Evolutionary conservation across 2,797 vertebrate genomes (phyloP).

Genomic region (Phoeniculus purpureus): DNA sequence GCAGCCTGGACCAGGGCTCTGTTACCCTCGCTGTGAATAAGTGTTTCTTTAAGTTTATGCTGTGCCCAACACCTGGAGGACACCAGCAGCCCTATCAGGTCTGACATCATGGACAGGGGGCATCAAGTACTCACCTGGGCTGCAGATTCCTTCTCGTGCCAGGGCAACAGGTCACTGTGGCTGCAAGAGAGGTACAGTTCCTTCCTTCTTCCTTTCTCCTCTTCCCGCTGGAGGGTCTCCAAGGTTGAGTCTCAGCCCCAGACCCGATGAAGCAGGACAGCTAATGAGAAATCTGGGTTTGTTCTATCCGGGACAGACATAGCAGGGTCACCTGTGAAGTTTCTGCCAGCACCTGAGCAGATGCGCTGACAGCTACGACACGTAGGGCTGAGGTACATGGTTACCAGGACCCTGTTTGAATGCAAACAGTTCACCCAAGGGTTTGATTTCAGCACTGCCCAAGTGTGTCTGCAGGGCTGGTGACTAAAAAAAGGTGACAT

Average conservation of each 20-base stretch:
- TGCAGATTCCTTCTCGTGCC: not conserved
- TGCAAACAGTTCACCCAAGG: not conserved
- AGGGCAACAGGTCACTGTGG: not conserved
- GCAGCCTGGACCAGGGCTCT: too few species aligned
- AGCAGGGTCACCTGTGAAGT: not conserved
- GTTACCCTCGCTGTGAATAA: too few species aligned
- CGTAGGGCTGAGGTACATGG: fast-evolving
- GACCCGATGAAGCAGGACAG: not conserved
- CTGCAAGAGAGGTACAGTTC: not conserved
- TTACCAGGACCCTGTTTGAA: not conserved
- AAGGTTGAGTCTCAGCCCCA: not conserved
- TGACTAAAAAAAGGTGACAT: not conserved
- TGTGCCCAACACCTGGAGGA: not conserved
- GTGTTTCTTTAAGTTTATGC: not conserved
- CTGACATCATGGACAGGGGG: not conserved
- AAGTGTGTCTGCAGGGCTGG: not conserved
- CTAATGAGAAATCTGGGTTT: not conserved
- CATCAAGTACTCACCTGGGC: not conserved
- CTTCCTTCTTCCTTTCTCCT: not conserved
- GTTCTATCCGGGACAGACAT: not conserved
- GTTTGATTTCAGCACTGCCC: not conserved
- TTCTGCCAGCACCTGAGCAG: not conserved
- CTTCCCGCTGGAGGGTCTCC: not conserved
- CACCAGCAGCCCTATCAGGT: not conserved
- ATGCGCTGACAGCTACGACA: fast-evolving